Base-by-base conservation (phyloP, 2,888 invertebrate genomes). In the Hemithea aestivaria region DNA sequence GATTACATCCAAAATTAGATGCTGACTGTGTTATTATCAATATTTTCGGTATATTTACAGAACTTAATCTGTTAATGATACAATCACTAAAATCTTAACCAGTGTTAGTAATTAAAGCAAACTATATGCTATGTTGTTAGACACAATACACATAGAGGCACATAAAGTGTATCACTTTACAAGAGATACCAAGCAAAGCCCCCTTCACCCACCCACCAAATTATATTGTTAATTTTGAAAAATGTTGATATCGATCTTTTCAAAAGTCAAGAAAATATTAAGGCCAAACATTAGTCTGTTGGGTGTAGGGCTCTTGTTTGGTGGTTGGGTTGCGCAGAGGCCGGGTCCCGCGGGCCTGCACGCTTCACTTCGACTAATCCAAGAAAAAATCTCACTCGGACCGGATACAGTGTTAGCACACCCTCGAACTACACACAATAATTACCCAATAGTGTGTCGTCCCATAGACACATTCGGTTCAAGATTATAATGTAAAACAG, bases 141-240 rank as follows among this genome's bases (percentile, higher is more conserved):
- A 32, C 20, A 48, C 48, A 49, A 50, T 57, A 53, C 35, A 39
- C 40, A 41, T 43, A 16, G 5, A 4, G 34, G 42, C 40, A 39
- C 35, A 41, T 35, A 37, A 37, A 39, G 43, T 42, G 41, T 42
- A 36, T 42, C 36, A 35, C 29, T 36, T 32, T 31, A 34, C 41
- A 42, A 59, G 87, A 88, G 88, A 88, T 88, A 88, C 88, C 88
- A 88, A 88, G 88, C 88, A 87, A 88, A 88, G 88, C 88, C 87
- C 84, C 87, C 81, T 84, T 82, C 85, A 85, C 87, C 88, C 88
- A 88, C 79, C 88, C 88, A 88, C 88, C 88, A 88, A 88, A 85
- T 74, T 58, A 58, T 64, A 56, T 66, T 48, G 45, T 61, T 40
- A 80, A 79, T 81, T 78, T 80, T 60, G 66, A 73, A 71, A 56